Conservation (phyloP, 2,797 vertebrate genomes). For the Gymnodraco acuticeps region DNA sequence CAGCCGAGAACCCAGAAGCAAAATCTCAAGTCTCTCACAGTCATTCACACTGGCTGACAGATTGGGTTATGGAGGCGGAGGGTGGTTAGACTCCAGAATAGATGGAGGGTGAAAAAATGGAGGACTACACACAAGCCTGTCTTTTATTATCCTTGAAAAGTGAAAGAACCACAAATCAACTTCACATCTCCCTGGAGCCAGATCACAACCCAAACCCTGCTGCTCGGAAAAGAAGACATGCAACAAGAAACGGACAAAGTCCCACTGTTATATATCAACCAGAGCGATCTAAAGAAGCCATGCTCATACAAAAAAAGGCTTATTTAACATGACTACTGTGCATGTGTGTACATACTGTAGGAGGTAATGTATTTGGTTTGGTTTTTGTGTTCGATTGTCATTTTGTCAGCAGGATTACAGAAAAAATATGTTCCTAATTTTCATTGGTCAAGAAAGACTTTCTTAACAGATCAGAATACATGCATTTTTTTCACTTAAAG, state of each 20-base stretch:
- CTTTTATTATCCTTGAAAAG: conserved; percentile 69
- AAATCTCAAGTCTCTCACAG: conserved; percentile 54
- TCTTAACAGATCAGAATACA: too few species aligned
- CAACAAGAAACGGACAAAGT: conserved; percentile 30
- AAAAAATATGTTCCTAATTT: too few species aligned
- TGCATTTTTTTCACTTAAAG: too few species aligned
- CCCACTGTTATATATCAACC: conserved; percentile 17
- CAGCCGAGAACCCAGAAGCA: conserved; percentile 35
- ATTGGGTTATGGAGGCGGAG: conserved; percentile 61
- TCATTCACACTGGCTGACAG: conserved; percentile 61
- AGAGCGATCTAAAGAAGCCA: conserved; percentile 31
- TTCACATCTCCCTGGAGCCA: conserved; percentile 63
- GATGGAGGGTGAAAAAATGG: conserved; percentile 49
- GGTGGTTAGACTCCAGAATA: conserved; percentile 67
- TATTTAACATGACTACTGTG: conserved; percentile 23
- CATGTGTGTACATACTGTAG: not conserved
- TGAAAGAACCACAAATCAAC: conserved; percentile 65
- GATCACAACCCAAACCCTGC: conserved; percentile 52
- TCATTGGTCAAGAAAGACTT: too few species aligned
- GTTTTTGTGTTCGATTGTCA: too few species aligned
- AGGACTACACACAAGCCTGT: conserved; percentile 58
- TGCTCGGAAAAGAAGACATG: conserved; percentile 37
- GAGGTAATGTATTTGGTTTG: too few species aligned
- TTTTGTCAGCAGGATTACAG: too few species aligned
- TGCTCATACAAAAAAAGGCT: conserved; percentile 3